phyloP scores from a whole-genome alignment of 2,113 vertebrate genomes.

The Pterocles burchelli region DNA sequence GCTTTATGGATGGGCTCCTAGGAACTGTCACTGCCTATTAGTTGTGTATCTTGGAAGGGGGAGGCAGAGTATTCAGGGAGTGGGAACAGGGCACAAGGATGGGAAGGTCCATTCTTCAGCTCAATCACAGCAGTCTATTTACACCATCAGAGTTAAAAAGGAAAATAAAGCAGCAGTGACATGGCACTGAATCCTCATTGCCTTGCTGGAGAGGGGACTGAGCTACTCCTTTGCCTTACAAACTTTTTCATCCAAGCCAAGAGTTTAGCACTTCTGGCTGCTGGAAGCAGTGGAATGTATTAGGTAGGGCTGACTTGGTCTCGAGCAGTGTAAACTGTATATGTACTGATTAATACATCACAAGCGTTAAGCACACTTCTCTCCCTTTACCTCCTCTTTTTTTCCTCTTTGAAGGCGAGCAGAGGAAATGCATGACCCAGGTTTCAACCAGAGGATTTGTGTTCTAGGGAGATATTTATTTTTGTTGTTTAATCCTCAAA shows the following conservation, averaged over 20 bases:
- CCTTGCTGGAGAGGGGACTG: neutral
- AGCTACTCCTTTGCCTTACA: neutral
- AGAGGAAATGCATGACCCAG: neutral
- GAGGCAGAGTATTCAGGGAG: neutral
- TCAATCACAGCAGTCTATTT: neutral
- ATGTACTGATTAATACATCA: neutral
- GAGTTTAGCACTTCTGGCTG: neutral
- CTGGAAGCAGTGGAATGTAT: neutral
- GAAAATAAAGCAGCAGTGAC: conserved; percentile 11
- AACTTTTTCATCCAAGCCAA: neutral
- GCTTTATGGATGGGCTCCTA: neutral
- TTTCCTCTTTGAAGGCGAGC: neutral
- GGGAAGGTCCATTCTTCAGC: neutral
- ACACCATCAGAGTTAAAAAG: neutral
- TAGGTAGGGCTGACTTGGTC: neutral
- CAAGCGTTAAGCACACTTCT: neutral
- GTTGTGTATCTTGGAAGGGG: neutral
- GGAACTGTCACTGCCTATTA: conserved; percentile 2
- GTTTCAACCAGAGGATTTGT: neutral
- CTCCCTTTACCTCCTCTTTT: neutral
- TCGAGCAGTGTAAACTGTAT: neutral
- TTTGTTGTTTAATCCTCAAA: neutral
- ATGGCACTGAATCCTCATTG: conserved; percentile 28
- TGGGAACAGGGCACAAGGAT: neutral
- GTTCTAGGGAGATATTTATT: neutral